phyloP scores from a whole-genome alignment of 2,888 invertebrate species.

The Xylota sylvarum region DNA sequence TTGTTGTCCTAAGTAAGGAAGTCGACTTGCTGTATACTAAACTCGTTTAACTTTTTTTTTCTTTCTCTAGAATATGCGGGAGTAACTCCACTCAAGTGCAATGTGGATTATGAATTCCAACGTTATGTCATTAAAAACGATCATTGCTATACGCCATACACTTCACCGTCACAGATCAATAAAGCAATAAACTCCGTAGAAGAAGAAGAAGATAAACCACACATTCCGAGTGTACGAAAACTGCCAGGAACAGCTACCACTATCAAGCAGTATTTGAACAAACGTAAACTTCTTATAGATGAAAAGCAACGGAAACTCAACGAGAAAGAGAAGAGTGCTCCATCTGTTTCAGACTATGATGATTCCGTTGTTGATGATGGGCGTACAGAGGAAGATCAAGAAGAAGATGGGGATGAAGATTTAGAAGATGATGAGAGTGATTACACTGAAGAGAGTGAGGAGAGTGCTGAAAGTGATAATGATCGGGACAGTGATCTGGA shows the following conservation, averaged over 20 bases:
- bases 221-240: constrained; percentile 79
- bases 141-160: constrained; percentile 92
- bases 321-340: constrained; percentile 32
- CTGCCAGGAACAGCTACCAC: constrained; percentile 75
- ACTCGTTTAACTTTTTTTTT: no score
- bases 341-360: constrained; percentile 31
- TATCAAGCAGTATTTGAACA: constrained; percentile 78
- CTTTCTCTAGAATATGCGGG: constrained; percentile 83
- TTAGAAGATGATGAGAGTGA: constrained; percentile 83
- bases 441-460: constrained; percentile 85
- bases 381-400: constrained; percentile 65
- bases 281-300: constrained; percentile 77
- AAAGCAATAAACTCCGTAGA: constrained; percentile 79
- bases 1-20: no score
- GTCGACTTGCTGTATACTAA: no score
- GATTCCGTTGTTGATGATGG: constrained; percentile 58
- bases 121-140: constrained; percentile 88
- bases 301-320: constrained; percentile 78
- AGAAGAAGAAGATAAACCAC: constrained; percentile 79
- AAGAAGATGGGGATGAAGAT: constrained; percentile 84
- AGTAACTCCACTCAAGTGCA: constrained; percentile 81
- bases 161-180: constrained; percentile 87
- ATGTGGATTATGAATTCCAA: constrained; percentile 83
- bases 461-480: constrained; percentile 84
- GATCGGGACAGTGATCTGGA: constrained; percentile 88